Base-by-base conservation (phyloP, 1,140 invertebrate species). In the Pseudobourletiella spinata region DNA sequence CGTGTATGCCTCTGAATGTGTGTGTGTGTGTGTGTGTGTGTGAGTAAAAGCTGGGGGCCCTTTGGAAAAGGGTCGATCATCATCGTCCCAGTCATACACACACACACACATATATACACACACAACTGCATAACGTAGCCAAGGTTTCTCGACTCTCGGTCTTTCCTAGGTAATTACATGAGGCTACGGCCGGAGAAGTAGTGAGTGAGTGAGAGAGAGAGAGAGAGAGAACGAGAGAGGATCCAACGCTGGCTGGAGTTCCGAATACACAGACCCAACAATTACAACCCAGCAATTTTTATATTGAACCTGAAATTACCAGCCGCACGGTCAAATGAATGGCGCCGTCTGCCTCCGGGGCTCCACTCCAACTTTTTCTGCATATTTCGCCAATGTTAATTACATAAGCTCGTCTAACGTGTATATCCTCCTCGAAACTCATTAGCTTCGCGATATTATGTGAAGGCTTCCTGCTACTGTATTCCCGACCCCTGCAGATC, bases 301-400 rank as follows among this genome's bases (percentile, higher is more conserved):
- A 70, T 70, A 67, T 70, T 67, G 68, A 70, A 67, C 68, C 68
- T 70, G 65, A 70, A 70, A 70, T 70, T 70, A 70, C 59, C 48
- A 63, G 65, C 64, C 63, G 65, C 65, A 69, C 46, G 62, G 57
- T 64, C 61, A 65, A 70, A 67, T 70, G 68, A 67, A 67, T 67
- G 68, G 68, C 68, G 68, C 65, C 68, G 68, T 67, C 65, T 67
- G 63, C 65, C 63, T 65, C 52, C 39, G 48, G 52, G 62, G 59
- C 54, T 64, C 43, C 50, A 64, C 63, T 66, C 56, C 57, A 48
- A 61, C 52, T 61, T 54, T 51, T 63, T 63, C 65, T 61, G 66
- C 61, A 64, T 61, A 66, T 64, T 66, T 69, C 56, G 67, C 67
- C 62, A 69, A 66, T 62, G 57, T 69, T 69, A 64, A 69, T 69